Conservation (phyloP, 2,113 vertebrate species). For the Coregonus clupeaformis region DNA sequence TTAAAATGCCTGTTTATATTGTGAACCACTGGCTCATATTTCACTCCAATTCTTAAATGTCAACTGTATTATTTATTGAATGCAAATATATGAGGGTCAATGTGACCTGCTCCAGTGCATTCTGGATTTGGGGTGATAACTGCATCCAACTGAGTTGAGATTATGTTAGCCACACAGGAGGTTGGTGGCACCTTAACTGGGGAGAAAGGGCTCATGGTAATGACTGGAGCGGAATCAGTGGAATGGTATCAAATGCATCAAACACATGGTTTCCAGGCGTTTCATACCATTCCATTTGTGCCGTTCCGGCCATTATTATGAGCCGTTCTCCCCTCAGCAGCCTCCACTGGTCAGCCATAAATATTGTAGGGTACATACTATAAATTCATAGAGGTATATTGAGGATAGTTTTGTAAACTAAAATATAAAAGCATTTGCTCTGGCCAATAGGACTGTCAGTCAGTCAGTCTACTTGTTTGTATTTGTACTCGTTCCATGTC, state of each 20-base stretch:
- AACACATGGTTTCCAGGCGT: too few species aligned
- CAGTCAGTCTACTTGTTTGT: background rate
- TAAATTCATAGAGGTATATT: background rate
- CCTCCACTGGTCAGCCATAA: background rate
- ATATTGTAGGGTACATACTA: background rate
- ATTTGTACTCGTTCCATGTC: too few species aligned
- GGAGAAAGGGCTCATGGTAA: too few species aligned
- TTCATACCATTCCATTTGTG: too few species aligned
- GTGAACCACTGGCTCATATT: constrained; percentile 33
- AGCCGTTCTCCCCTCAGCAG: too few species aligned
- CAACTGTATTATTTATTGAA: constrained; percentile 39
- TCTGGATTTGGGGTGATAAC: background rate
- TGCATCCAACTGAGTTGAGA: background rate
- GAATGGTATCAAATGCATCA: too few species aligned
- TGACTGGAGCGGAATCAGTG: too few species aligned
- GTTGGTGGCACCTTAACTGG: too few species aligned
- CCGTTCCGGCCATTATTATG: too few species aligned
- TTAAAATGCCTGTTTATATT: constrained; percentile 41
- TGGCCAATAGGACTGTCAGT: background rate
- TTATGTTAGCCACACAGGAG: background rate
- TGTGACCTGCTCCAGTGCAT: constrained; percentile 33
- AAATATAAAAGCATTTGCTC: background rate
- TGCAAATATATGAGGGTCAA: constrained; percentile 40
- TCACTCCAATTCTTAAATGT: constrained; percentile 48
- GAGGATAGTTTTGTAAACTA: too few species aligned